Evolutionary conservation across 2,113 vertebrate genomes (phyloP), one percentile per base, ranked within the genome.

Genomic region (Bubo scandiacus): DNA sequence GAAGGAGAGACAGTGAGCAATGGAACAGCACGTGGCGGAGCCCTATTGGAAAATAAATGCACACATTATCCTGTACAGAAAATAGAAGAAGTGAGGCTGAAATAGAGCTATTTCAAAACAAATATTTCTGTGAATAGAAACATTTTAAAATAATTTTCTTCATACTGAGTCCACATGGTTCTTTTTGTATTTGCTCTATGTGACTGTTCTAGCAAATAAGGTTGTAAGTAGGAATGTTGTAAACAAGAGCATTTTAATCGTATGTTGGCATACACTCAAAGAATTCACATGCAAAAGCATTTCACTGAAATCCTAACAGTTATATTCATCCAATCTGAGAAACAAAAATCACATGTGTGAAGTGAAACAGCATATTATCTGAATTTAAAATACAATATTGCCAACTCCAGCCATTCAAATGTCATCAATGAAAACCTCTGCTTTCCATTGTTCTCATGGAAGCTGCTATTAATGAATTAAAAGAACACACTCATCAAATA

Each of bases 1-100:
- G 90, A 63, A 93, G 68, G 65, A 91, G 57, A 89, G 40, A 90
- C 74, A 68, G 72, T 66, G 81, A 96, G 95, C 92, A 94, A 90
- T 43, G 71, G 92, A 95, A 73, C 81, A 91, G 81, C 92, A 84
- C 2, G 4, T 65, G 80, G 63, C 89, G 66, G 43, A 94, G 74
- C 32, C 51, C 70, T 42, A 13, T 6, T 92, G 91, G 89, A 94
- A 96, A 97, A 85, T 36, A 91, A 95, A 95, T 54, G 57, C 51
- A 90, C 42, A 54, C 45, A 30, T 72, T 91, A 90, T 75, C 91
- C 72, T 2, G 5, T 73, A 94, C 34, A 95, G 84, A 87, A 94
- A 87, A 91, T 9, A 85, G 68, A 93, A 80, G 42, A 71, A 90
- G 85, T 14, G 32, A 72, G 54, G 68, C 86, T 62, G 71, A 87